Evolutionary conservation across 2,113 vertebrate genomes (phyloP).

Genomic region (Lagopus leucura): DNA sequence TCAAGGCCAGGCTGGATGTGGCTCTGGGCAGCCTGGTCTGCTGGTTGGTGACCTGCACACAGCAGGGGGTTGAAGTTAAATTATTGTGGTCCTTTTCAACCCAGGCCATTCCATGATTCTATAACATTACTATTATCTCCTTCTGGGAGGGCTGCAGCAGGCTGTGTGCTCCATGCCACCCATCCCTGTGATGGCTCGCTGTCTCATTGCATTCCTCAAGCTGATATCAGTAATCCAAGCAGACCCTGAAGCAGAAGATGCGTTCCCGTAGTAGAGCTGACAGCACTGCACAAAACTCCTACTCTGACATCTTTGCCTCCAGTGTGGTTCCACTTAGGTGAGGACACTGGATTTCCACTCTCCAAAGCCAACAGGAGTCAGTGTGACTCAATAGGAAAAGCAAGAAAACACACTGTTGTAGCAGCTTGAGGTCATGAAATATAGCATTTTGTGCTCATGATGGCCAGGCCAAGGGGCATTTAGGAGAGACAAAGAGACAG

Average conservation of each 20-base stretch:
- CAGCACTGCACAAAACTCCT: neutral
- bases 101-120: no score
- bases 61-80: no score
- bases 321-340: neutral
- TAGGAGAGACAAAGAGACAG: neutral
- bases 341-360: neutral
- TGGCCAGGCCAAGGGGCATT: neutral
- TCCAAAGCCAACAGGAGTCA: neutral
- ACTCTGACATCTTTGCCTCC: neutral
- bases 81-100: no score
- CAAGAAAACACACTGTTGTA: rapidly evolving
- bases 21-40: no score
- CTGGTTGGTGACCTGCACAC: no score
- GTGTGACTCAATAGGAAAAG: neutral
- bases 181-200: neutral
- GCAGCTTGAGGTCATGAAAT: neutral
- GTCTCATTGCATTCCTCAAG: neutral
- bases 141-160: neutral
- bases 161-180: no score
- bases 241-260: no score
- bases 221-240: neutral
- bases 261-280: neutral
- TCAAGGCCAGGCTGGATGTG: no score
- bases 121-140: neutral
- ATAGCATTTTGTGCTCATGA: rapidly evolving